A percentile compares a stretch with the other conserved stretches of the same genome.
Evolutionary conservation across 2,888 invertebrate genomes (phyloP).

Genomic region (Sinotaia quadrata): DNA sequence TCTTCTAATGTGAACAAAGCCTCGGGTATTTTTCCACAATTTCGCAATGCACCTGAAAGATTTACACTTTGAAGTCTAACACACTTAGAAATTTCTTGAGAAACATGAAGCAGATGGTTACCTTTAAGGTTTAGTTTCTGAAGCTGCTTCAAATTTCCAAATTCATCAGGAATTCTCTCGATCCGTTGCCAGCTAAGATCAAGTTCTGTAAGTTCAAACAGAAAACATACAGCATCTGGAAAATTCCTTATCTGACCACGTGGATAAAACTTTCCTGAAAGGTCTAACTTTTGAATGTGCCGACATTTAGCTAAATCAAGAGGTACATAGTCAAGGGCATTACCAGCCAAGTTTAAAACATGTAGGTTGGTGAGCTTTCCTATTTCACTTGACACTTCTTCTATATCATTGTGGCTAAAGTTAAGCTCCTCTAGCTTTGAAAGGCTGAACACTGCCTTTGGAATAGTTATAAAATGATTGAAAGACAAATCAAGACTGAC

Average conservation of each 20-base stretch:
- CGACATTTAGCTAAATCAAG: constrained; percentile 52
- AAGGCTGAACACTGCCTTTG: constrained; percentile 52
- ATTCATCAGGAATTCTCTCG: constrained; percentile 57
- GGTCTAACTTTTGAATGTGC: constrained; percentile 53
- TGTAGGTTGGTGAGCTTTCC: constrained; percentile 52
- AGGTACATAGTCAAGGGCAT: constrained; percentile 53
- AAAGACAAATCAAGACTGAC: constrained; percentile 56
- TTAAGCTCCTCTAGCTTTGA: constrained; percentile 50
- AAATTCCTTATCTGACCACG: constrained; percentile 52
- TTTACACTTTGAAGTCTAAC: constrained; percentile 52
- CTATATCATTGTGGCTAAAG: constrained; percentile 58
- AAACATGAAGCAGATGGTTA: constrained; percentile 58
- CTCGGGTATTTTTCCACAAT: constrained; percentile 54
- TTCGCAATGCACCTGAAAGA: constrained; percentile 60
- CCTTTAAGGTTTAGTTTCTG: constrained; percentile 57
- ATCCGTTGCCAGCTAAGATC: constrained; percentile 65
- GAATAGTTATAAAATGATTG: constrained; percentile 56
- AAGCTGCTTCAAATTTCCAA: constrained; percentile 55
- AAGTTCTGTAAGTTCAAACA: constrained; percentile 52
- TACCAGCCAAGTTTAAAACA: constrained; percentile 56
- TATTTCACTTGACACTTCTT: constrained; percentile 47
- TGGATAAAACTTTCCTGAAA: constrained; percentile 65
- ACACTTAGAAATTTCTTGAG: constrained; percentile 55
- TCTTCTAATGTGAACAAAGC: constrained; percentile 56
- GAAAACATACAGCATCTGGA: constrained; percentile 53